Conservation (phyloP, 2,113 vertebrate genomes). For the Stigmatopora argus region DNA sequence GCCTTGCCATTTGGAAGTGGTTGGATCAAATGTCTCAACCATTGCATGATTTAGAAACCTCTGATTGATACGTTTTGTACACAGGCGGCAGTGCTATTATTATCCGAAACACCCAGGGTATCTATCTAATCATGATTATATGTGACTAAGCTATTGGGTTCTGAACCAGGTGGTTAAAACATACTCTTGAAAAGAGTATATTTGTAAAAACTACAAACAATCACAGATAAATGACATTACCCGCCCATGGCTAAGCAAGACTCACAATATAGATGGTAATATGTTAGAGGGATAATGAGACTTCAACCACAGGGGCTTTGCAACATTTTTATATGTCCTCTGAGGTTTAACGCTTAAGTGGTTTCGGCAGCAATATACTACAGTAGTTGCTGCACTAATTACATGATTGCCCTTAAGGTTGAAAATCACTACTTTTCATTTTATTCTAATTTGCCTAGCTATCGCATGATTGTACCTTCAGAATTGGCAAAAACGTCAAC, state of each 20-base stretch:
- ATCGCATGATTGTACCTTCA: not conserved
- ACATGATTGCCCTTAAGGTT: constrained; percentile 20
- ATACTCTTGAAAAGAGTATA: constrained; percentile 5
- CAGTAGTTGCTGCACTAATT: constrained; percentile 41
- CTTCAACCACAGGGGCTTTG: constrained; percentile 39
- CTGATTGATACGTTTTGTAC: not conserved
- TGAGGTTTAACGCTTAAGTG: constrained; percentile 44
- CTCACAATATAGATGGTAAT: constrained; percentile 34
- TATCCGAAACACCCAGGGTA: not conserved
- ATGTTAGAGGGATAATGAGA: constrained; percentile 54
- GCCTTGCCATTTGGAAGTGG: not conserved
- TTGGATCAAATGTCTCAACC: constrained; percentile 8
- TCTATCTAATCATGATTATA: constrained; percentile 12
- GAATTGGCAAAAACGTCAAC: not conserved
- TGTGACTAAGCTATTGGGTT: constrained; percentile 10
- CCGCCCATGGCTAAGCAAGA: constrained; percentile 55
- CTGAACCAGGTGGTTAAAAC: constrained; percentile 9
- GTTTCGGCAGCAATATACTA: constrained; percentile 29
- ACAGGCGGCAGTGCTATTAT: too few relatives aligned
- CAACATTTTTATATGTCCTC: constrained; percentile 44
- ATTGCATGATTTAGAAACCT: constrained; percentile 1
- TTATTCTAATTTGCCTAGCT: not conserved
- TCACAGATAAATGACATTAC: constrained; percentile 9
- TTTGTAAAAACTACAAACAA: not conserved
- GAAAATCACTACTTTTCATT: constrained; percentile 11